phyloP scores from a whole-genome alignment of 2,797 vertebrate species.

The Anguilla anguilla region DNA sequence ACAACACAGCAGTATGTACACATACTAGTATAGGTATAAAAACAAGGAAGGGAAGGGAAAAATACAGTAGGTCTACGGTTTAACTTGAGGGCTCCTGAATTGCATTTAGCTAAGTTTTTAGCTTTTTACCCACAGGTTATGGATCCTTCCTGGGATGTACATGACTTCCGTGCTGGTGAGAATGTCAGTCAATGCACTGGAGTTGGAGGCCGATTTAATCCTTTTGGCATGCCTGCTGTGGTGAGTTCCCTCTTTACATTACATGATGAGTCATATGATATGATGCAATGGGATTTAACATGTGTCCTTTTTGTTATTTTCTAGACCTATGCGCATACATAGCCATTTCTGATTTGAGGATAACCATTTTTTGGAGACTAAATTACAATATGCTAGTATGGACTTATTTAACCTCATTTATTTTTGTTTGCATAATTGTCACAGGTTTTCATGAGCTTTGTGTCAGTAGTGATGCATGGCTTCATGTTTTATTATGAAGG shows the following conservation, averaged over 20 bases:
- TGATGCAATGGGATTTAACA: background rate
- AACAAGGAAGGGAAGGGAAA: background rate
- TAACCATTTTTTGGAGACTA: background rate
- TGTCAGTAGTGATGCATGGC: background rate
- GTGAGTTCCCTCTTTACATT: constrained; percentile 50
- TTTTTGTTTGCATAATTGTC: background rate
- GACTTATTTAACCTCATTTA: background rate
- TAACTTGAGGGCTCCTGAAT: background rate
- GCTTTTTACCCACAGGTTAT: constrained; percentile 44
- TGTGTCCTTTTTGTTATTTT: background rate
- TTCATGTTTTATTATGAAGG: background rate
- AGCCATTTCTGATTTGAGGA: background rate
- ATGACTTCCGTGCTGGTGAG: background rate
- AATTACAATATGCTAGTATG: background rate
- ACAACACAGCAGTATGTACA: background rate
- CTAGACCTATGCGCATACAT: background rate
- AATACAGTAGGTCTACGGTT: background rate
- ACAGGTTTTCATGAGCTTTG: background rate
- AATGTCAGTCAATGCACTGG: constrained; percentile 46
- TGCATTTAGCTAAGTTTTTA: background rate
- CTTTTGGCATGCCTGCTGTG: constrained; percentile 67
- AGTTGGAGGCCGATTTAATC: constrained; percentile 64
- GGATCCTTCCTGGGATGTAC: constrained; percentile 61
- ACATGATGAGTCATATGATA: background rate
- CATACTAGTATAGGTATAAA: background rate